Evolutionary conservation across 2,888 invertebrate species (phyloP).

Genomic region (Latheticus oryzae): DNA sequence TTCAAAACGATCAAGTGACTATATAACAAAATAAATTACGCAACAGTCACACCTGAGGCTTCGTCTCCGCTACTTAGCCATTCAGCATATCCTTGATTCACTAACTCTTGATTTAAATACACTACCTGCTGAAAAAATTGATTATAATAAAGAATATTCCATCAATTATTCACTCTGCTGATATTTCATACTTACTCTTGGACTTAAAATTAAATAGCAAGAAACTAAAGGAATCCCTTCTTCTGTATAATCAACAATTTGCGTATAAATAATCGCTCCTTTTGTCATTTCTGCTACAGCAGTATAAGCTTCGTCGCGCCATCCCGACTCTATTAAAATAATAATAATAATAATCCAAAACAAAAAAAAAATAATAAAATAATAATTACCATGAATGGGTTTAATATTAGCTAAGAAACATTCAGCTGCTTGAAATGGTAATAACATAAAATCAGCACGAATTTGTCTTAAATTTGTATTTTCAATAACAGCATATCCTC

Average conservation of each 20-base stretch:
- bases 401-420: slow-evolving; percentile 91
- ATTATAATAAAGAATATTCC: background rate
- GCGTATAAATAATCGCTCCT: slow-evolving; percentile 87
- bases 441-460: slow-evolving; percentile 89
- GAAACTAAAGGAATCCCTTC: slow-evolving; percentile 83
- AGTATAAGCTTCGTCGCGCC: slow-evolving; percentile 82
- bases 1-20: slow-evolving; percentile 52
- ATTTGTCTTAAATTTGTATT: slow-evolving; percentile 89
- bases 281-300: slow-evolving; percentile 84
- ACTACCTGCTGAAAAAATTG: slow-evolving; percentile 82
- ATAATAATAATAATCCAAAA: too few relatives aligned
- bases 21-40: slow-evolving; percentile 43
- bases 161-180: slow-evolving; percentile 33
- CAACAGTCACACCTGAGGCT: slow-evolving; percentile 41
- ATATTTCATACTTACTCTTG: slow-evolving; percentile 27
- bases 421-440: slow-evolving; percentile 98
- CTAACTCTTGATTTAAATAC: slow-evolving; percentile 88
- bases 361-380: slow-evolving; percentile 3
- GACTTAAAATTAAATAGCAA: slow-evolving; percentile 79
- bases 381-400: slow-evolving; percentile 73
- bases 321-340: slow-evolving; percentile 67
- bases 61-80: slow-evolving; percentile 68
- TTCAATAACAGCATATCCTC: slow-evolving; percentile 87
- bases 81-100: slow-evolving; percentile 84
- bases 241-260: slow-evolving; percentile 86